Evolutionary conservation across 2,888 invertebrate species (phyloP), one percentile per base, ranked within the genome.

Genomic region (Pachliopta kotzebuea): DNA sequence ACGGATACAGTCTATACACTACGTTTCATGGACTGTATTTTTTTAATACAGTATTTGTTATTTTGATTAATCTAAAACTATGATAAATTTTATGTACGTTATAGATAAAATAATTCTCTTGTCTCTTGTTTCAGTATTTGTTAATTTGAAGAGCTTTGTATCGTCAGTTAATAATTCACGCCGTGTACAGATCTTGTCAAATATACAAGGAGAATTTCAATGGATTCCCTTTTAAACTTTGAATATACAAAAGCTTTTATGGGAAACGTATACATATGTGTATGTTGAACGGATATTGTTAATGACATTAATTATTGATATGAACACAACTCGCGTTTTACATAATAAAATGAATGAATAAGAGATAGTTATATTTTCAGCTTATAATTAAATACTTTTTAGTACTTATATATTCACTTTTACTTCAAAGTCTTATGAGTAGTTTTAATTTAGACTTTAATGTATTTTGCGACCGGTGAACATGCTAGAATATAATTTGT

Each of bases 181-280:
- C 26, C 63, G 18, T 63, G 63, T 63, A 58, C 58, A 53, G 24
- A 45, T 53, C 58, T 58, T 63, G 58, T 58, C 54, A 54, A 45
- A 24, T 26, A 53, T 49, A 58, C 58, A 59, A 63, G 54, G 58
- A 21, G 54, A 58, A 58, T 63, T 63, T 54, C 58, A 63, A 58
- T 58, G 29, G 54, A 58, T 45, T 55, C 58, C 58, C 63, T 45
- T 58, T 63, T 63, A 56, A 63, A 45, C 45, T 53, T 45, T 54
- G 63, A 63, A 63, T 63, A 54, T 26, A 45, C 42, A 50, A 49
- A 20, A 37, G 53, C 11, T 60, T 37, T 60, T 54, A 20, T 45
- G 60, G 42, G 37, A 60, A 60, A 60, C 37, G 26, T 42, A 42
- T 42, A 37, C 37, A 37, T 14, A 14, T n/a, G n/a, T n/a, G 50